Evolutionary conservation across 37 sponge, comb jelly and placozoan genomes (phyloP), one percentile per base, ranked within the genome.

Genomic region (Beroe forskalii): DNA sequence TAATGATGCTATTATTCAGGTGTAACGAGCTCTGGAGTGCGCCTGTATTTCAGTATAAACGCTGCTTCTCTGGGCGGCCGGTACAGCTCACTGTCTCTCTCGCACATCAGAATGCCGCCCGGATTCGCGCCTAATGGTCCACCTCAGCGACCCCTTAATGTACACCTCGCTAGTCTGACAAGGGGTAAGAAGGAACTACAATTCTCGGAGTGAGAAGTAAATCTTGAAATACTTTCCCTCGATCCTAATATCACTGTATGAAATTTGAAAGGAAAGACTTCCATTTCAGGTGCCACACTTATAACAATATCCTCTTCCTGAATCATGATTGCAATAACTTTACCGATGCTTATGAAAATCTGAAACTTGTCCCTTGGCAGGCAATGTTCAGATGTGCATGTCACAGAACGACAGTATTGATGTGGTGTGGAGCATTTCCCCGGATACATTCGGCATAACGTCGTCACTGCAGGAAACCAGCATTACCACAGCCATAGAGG

Each of bases 41-140:
- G 99, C 22, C 89, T 98, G 55, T 98, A 98, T 89, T 98, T 96
- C 93, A 95, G 95, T 0, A 95, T 96, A 40, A 95, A 94, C 60
- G 94, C 96, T 27, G 91, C 94, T 89, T 93, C 94, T 0, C 63
- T 93, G 0, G 75, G 25, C 0, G 94, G 92, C 12, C 93, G 97
- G 12, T 97, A 97, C 75, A 93, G 94, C 41, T 67, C 94, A 67
- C 93, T 98, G 37, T 90, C 95, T 0, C 93, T 98, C 61, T 95
- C 96, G 1, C 99, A 98, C 66, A 93, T 93, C 64, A 93, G 99
- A 23, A 94, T 98, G 38, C 97, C 99, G 32, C 99, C 99, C 44
- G 99, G 99, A 17, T 94, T 90, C 92, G 91, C 95, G 42, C 95
- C 97, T 60, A 93, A 96, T 33, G 91, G 67, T 40, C 72, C 90